phyloP scores from a whole-genome alignment of 2,113 vertebrate species.

The Halcyon senegalensis region DNA sequence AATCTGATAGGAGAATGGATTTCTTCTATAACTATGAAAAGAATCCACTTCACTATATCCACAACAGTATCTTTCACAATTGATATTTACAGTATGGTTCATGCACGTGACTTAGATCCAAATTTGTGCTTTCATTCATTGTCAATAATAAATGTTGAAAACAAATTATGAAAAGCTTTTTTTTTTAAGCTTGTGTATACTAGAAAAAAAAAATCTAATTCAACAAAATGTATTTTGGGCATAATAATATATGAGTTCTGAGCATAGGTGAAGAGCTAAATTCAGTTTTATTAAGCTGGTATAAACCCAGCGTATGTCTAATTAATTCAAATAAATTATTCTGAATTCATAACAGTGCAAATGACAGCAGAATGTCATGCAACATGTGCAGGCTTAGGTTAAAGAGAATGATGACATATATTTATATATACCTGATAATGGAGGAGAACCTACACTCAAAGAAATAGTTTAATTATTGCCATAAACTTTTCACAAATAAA shows the following conservation, averaged over 20 bases:
- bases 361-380: background rate
- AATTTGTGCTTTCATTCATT: background rate
- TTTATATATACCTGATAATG: background rate
- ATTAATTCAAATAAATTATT: background rate
- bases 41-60: background rate
- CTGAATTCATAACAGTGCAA: background rate
- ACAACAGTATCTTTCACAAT: background rate
- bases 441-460: background rate
- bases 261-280: background rate
- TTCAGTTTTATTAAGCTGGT: background rate
- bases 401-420: background rate
- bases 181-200: background rate
- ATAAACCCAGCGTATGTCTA: background rate
- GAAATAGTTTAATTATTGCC: background rate
- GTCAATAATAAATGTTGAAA: background rate
- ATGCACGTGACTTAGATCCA: background rate
- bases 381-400: background rate
- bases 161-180: background rate
- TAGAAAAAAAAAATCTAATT: background rate
- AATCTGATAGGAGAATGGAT: background rate
- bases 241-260: background rate
- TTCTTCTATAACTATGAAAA: background rate
- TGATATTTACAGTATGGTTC: background rate
- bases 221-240: background rate
- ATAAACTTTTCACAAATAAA: slow-evolving; percentile 17